Evolutionary conservation across 2,888 invertebrate genomes (phyloP), one percentile per base, ranked within the genome.

Genomic region (Flexamia atlantica): DNA sequence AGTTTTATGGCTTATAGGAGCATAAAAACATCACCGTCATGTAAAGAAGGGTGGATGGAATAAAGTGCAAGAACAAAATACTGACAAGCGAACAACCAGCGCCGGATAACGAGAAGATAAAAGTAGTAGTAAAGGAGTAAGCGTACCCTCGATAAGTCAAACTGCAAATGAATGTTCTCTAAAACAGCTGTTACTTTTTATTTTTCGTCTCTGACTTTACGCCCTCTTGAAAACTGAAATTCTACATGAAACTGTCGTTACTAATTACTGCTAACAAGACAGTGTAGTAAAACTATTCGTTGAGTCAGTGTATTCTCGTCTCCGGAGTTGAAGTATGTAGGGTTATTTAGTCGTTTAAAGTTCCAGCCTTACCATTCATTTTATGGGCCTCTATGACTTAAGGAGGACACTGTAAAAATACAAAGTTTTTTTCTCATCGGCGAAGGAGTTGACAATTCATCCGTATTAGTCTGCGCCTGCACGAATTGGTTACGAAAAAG

Each of bases 171-270:
- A 64, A 64, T 64, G 64, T 64, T 28, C 64, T 25, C 28, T 64
- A 64, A 64, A 64, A 64, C 64, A 64, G 64, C 64, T 64, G 64
- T 64, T 64, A 9, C 64, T 64, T 64, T 64, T 64, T 64, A 64
- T 64, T 64, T 64, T 64, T 28, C 64, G 17, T 17, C 64, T 23
- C 23, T 57, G 64, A 28, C 64, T 64, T 64, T 64, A 64, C 64
- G 30, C 28, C 64, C 64, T 64, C 64, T 64, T 64, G 28, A 30
- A 28, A 64, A 64, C 28, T 64, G 30, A 64, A 64, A 30, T 30
- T 28, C 64, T 12, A 30, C 64, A 64, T 17, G 64, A 64, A 4
- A 28, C 23, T 30, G 28, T 28, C 28, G 64, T 64, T 28, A 28
- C 64, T 64, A 64, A 64, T 64, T 64, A 64, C 28, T 28, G 28